Evolutionary conservation across 2,113 vertebrate species (phyloP).

Genomic region (Lampris megalopsis): DNA sequence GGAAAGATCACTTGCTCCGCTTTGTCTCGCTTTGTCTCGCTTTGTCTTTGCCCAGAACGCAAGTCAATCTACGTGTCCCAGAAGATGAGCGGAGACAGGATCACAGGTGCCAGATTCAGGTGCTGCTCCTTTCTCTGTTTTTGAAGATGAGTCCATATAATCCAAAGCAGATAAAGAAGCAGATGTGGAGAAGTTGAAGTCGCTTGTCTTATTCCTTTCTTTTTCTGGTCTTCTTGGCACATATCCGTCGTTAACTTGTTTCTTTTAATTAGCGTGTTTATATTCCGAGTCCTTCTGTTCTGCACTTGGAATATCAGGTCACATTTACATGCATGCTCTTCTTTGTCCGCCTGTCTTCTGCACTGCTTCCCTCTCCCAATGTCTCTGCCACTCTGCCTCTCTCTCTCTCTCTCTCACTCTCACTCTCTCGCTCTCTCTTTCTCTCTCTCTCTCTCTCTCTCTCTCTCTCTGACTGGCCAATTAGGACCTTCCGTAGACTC

Average conservation of each 20-base stretch:
- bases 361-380: slow-evolving; percentile 52
- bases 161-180: neutral
- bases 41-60: neutral
- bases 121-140: neutral
- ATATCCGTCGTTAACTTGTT: slow-evolving; percentile 7
- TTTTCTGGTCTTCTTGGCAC: slow-evolving; percentile 6
- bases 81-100: slow-evolving; percentile 2
- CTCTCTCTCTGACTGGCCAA: slow-evolving; percentile 66
- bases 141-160: neutral
- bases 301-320: slow-evolving; percentile 25
- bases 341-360: slow-evolving; percentile 43
- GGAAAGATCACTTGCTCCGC: no score
- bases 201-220: neutral
- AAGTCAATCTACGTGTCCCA: slow-evolving; percentile 21
- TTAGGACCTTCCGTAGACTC: slow-evolving; percentile 83
- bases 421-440: slow-evolving; percentile 42
- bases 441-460: slow-evolving; percentile 51
- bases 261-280: neutral
- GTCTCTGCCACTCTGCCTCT: slow-evolving; percentile 18
- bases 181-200: neutral
- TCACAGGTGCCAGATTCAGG: slow-evolving; percentile 4
- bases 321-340: slow-evolving; percentile 29
- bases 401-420: slow-evolving; percentile 10
- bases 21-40: neutral
- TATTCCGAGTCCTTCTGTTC: slow-evolving; percentile 6